Percentiles rank a stretch among this genome's conserved stretches.
phyloP scores from a whole-genome alignment of 1,140 invertebrate genomes.

The Drosophila rufa region DNA sequence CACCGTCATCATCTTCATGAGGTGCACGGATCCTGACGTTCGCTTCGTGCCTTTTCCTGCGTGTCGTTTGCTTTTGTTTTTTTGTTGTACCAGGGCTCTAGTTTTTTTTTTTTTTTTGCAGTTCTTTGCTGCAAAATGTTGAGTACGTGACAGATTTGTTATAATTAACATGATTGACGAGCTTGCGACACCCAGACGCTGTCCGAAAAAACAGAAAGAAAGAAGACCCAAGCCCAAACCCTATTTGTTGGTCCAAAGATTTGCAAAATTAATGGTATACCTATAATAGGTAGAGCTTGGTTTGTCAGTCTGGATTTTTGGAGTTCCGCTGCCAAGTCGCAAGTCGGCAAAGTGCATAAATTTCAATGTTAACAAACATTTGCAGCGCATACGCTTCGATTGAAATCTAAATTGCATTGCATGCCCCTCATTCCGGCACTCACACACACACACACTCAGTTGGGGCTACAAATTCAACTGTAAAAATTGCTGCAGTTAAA shows the following conservation, averaged over 20 bases:
- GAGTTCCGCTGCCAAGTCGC: neutral
- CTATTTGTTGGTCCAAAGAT: constrained; percentile 9
- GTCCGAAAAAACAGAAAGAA: constrained; percentile 9
- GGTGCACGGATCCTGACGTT: constrained; percentile 44
- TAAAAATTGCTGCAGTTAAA: constrained; percentile 78
- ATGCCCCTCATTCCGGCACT: constrained; percentile 16
- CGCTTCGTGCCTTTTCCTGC: constrained; percentile 68
- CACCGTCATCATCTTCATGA: constrained; percentile 54
- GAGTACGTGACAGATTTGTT: constrained; percentile 75
- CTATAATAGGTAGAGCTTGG: constrained; percentile 12
- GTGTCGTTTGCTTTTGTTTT: constrained; percentile 46
- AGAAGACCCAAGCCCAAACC: neutral
- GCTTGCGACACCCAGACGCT: constrained; percentile 54
- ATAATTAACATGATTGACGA: constrained; percentile 79
- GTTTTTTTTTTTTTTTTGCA: constrained; percentile 25
- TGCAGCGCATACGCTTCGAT: constrained; percentile 64
- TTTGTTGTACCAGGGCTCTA: constrained; percentile 5
- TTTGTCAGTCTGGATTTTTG: constrained; percentile 32
- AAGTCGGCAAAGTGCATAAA: constrained; percentile 60
- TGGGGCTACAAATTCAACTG: constrained; percentile 69
- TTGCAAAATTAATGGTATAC: constrained; percentile 16
- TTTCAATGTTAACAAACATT: constrained; percentile 63
- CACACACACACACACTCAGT: constrained; percentile 12
- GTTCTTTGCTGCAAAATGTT: constrained; percentile 53
- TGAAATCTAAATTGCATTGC: constrained; percentile 76